These are phyloP conservation scores for Macroramphosus scolopax DNA, from an alignment of 2,797 vertebrate species.

Conservation along the genomic window DNA sequence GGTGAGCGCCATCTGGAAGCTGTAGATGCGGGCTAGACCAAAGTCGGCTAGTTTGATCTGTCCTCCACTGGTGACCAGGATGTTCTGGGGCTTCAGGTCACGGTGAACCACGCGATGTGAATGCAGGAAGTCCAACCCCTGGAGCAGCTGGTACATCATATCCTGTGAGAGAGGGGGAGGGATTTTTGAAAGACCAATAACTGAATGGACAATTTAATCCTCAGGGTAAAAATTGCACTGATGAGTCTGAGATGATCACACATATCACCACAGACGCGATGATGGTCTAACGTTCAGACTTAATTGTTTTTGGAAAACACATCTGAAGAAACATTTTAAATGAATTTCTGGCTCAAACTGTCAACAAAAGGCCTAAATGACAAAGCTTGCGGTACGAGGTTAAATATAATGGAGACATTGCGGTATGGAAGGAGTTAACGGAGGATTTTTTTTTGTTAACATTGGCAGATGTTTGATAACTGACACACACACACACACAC, in stretches of 20 bases:
- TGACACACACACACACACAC: slow-evolving; percentile 36
- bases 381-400: slow-evolving; percentile 20
- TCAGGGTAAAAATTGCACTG: background rate
- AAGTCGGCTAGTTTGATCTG: slow-evolving; percentile 99
- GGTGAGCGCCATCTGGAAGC: slow-evolving; percentile 99
- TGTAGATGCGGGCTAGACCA: slow-evolving; percentile 97
- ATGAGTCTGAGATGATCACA: background rate
- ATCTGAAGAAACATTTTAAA: slow-evolving; percentile 15
- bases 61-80: slow-evolving; percentile 94
- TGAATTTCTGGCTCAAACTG: slow-evolving; percentile 11
- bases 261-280: no score
- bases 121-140: slow-evolving; percentile 97
- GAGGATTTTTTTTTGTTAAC: slow-evolving; percentile 74
- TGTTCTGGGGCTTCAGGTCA: slow-evolving; percentile 98
- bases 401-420: slow-evolving; percentile 30
- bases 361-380: slow-evolving; percentile 35
- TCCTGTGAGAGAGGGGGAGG: slow-evolving; percentile 75
- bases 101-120: slow-evolving; percentile 97
- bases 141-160: slow-evolving; percentile 98
- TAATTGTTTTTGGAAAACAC: slow-evolving; percentile 1
- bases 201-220: background rate
- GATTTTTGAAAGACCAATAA: background rate
- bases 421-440: slow-evolving; percentile 55
- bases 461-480: slow-evolving; percentile 86
- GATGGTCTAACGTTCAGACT: no score